Percentiles rank a stretch among this genome's conserved stretches.
These are phyloP conservation scores for Sinocyclocheilus grahami DNA, from an alignment of 2,113 vertebrate genomes.

Conservation along the genomic window DNA sequence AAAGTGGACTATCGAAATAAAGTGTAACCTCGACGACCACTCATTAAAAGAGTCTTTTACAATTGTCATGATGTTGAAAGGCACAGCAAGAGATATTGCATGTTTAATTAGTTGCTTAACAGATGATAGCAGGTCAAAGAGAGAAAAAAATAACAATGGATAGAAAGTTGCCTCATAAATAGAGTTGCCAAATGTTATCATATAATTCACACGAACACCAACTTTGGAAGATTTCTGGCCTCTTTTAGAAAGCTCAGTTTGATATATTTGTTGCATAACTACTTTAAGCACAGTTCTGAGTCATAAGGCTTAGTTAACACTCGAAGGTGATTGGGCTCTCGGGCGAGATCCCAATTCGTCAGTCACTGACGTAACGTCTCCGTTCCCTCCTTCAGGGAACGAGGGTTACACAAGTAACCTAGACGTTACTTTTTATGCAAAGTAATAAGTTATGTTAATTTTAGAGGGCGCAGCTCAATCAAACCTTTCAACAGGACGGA, in stretches of 20 bases:
- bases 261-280: conserved; percentile 26
- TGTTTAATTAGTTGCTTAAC: conserved; percentile 31
- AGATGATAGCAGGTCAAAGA: conserved; percentile 25
- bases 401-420: no score
- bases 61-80: conserved; percentile 8
- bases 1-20: no score
- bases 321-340: no score
- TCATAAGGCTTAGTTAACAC: no score
- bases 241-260: conserved; percentile 1
- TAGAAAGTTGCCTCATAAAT: not conserved
- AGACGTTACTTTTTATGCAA: no score
- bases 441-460: no score
- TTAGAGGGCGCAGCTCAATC: no score
- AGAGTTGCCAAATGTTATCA: not conserved
- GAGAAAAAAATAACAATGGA: not conserved
- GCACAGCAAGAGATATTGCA: conserved; percentile 4
- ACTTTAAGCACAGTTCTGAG: conserved; percentile 26
- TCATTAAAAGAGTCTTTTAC: not conserved
- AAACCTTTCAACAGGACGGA: no score
- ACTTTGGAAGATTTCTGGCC: conserved; percentile 4
- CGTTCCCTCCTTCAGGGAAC: no score
- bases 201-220: not conserved
- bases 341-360: no score
- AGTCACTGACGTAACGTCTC: no score
- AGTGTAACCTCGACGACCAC: no score